phyloP scores from a whole-genome alignment of 2,797 vertebrate genomes.

The Enteromius fasciolatus region DNA sequence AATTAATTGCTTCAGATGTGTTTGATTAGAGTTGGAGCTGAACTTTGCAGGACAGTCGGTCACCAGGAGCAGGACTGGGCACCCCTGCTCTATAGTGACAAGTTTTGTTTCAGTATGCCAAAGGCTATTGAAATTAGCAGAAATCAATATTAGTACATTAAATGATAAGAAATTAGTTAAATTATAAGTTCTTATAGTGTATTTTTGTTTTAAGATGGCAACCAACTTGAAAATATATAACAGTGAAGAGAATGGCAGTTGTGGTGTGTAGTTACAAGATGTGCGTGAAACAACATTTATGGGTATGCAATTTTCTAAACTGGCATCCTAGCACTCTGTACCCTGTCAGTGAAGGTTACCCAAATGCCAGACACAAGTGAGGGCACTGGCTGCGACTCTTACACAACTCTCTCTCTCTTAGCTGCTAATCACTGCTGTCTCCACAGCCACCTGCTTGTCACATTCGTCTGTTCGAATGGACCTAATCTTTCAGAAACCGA shows the following conservation, averaged over 20 bases:
- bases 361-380: slow-evolving; percentile 44
- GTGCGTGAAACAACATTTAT: slow-evolving; percentile 16
- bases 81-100: background rate
- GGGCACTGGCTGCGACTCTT: slow-evolving; percentile 6
- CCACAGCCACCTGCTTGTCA: slow-evolving; percentile 49
- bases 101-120: background rate
- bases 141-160: background rate
- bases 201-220: background rate
- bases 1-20: no score
- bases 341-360: slow-evolving; percentile 44
- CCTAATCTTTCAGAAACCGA: slow-evolving; percentile 29
- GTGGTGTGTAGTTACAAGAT: slow-evolving; percentile 13
- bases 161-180: background rate
- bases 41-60: no score
- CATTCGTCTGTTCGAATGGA: slow-evolving; percentile 36
- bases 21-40: no score
- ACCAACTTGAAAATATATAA: background rate
- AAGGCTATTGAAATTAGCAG: background rate
- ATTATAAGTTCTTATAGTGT: background rate
- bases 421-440: slow-evolving; percentile 26
- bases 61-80: no score
- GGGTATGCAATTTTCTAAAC: slow-evolving; percentile 49
- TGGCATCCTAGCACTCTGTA: slow-evolving; percentile 22
- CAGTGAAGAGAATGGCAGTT: background rate
- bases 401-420: slow-evolving; percentile 13